Evolutionary conservation across 1,140 invertebrate genomes (phyloP).

Genomic region (Spodoptera litura): DNA sequence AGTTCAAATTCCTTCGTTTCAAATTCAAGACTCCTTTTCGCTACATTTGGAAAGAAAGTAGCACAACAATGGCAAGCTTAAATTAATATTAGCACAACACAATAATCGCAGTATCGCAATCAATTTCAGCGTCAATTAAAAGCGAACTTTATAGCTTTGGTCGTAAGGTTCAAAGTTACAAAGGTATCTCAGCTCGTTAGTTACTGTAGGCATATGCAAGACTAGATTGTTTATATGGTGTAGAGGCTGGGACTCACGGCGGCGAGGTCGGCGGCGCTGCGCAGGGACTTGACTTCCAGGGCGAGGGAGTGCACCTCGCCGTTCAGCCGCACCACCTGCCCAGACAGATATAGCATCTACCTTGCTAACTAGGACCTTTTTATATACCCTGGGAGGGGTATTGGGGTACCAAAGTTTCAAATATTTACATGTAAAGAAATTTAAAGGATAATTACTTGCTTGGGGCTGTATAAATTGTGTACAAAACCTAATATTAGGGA

Average conservation of each 20-base stretch:
- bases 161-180: no score
- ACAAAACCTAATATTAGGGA: background rate
- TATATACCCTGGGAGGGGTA: background rate
- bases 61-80: no score
- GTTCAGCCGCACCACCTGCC: slow-evolving; percentile 78
- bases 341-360: slow-evolving; percentile 14
- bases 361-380: background rate
- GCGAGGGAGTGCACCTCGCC: slow-evolving; percentile 77
- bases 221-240: slow-evolving; percentile 70
- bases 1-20: no score
- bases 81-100: no score
- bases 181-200: background rate
- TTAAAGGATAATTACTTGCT: no score
- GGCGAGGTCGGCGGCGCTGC: slow-evolving; percentile 60
- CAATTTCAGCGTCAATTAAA: no score
- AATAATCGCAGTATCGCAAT: no score
- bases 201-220: slow-evolving; percentile 18
- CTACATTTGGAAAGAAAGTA: no score
- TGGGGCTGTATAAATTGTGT: no score
- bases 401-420: background rate
- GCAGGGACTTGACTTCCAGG: slow-evolving; percentile 73
- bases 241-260: slow-evolving; percentile 81
- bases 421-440: no score
- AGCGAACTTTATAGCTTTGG: no score
- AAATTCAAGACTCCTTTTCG: no score